Base-by-base conservation (phyloP, 2,888 invertebrate species). In the Drosophila flavopinicola region DNA sequence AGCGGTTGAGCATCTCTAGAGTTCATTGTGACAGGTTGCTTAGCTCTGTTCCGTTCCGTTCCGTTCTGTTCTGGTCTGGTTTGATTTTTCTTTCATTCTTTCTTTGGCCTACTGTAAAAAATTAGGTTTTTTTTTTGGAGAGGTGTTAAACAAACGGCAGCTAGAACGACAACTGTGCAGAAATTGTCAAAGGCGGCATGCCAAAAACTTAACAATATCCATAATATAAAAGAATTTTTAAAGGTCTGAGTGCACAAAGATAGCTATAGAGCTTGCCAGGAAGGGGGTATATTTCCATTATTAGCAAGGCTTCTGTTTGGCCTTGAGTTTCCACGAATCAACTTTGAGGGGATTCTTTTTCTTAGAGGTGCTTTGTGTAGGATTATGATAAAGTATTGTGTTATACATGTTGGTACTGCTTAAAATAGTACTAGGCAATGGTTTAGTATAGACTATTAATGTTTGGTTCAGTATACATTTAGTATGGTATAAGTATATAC, bases 131-230 rank as follows among this genome's bases (percentile, higher is more conserved):
- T 69, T 52, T 57, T 57, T 48, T 47, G 51, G 69, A 49, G 45
- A 87, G 85, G 80, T 87, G 80, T 79, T 79, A 87, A 79, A 79
- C 82, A 83, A 85, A 83, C 82, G 20, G 86, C 84, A 85, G 88
- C 86, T 49, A 9, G 59, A 59, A 24, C 30, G 37, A 64, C 30
- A 54, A 65, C 86, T 85, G 80, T 82, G 80, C 83, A 42, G 35
- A 68, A 78, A 70, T 87, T 45, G 35, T 37, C 10, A 39, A 54
- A 30, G 39, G 9, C 52, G 20, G 45, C 51, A 20, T 45, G 33
- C 23, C n/a, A 58, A 51, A 52, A 39, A 51, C 2, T 2, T 37
- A 17, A 17, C n/a, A 23, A 38, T 30, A 17, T 10, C 20, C 9
- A 7, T 13, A 13, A 53, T 6, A 1, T 25, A 27, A 51, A 53